Conservation (phyloP, 2,113 vertebrate species). For the Limnothrissa miodon region DNA sequence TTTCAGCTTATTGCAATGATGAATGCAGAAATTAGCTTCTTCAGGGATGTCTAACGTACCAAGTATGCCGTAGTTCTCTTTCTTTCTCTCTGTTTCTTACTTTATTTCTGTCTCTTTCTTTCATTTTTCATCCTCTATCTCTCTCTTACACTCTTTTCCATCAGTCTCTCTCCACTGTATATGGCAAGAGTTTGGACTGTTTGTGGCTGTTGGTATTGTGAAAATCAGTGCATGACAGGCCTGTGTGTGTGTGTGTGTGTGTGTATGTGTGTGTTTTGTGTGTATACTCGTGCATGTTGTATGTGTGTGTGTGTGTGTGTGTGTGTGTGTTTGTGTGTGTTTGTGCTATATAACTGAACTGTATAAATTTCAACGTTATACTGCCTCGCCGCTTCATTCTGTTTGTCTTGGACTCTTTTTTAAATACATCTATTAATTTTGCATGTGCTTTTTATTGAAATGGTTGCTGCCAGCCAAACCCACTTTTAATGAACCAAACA, state of each 20-base stretch:
- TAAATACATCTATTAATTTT: neutral
- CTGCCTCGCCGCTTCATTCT: neutral
- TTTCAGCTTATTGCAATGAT: neutral
- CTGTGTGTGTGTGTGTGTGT: no score
- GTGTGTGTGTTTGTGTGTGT: neutral
- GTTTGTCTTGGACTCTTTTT: neutral
- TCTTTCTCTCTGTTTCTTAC: no score
- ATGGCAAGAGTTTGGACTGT: neutral
- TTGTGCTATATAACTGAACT: neutral
- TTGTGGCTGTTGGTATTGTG: neutral
- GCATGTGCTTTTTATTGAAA: slow-evolving; percentile 4
- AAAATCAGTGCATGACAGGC: no score
- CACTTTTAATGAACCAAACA: slow-evolving; percentile 1
- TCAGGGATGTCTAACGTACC: neutral
- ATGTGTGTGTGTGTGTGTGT: neutral
- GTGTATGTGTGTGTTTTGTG: neutral
- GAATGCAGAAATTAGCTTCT: neutral
- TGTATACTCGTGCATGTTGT: neutral
- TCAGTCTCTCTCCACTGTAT: neutral
- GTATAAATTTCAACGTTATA: neutral
- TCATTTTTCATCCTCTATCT: neutral
- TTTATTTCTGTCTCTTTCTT: neutral
- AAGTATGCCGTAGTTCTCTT: neutral
- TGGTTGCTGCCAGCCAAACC: slow-evolving; percentile 1
- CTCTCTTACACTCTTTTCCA: neutral